These are phyloP conservation scores for Pangasius mekongensis DNA, from an alignment of 2,797 vertebrate species.

Conservation along the genomic window DNA sequence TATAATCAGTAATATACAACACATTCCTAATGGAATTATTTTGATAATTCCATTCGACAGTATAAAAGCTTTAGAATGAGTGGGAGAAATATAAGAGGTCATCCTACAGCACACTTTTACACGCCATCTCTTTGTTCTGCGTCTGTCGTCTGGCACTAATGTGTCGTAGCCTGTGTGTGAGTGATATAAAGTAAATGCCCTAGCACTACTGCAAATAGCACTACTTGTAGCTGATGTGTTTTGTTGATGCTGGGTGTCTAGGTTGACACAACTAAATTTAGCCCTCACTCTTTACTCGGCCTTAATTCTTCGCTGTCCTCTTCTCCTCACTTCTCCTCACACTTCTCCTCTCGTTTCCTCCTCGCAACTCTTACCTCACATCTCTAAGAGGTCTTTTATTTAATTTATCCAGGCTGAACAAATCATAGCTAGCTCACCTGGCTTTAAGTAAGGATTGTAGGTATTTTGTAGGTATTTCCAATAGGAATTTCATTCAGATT, in stretches of 20 bases:
- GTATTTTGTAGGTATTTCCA: not conserved
- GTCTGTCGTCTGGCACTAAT: conserved; percentile 6
- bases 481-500: not conserved
- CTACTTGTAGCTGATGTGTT: conserved; percentile 21
- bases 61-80: not conserved
- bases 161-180: not conserved
- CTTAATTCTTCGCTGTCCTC: too few species aligned
- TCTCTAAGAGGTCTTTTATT: not conserved
- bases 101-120: not conserved
- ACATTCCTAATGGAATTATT: not conserved
- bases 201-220: conserved; percentile 1
- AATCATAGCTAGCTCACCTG: too few species aligned
- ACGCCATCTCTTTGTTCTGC: not conserved
- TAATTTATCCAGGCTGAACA: not conserved
- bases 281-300: too few species aligned
- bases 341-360: not conserved
- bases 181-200: conserved; percentile 3
- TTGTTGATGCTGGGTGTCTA: conserved; percentile 63
- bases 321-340: too few species aligned
- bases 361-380: not conserved
- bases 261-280: too few species aligned
- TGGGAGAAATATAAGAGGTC: not conserved
- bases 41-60: not conserved
- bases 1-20: not conserved
- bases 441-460: not conserved